Evolutionary conservation across 1,140 invertebrate genomes (phyloP), one percentile per base, ranked within the genome.

Genomic region (Halyomorpha halys): DNA sequence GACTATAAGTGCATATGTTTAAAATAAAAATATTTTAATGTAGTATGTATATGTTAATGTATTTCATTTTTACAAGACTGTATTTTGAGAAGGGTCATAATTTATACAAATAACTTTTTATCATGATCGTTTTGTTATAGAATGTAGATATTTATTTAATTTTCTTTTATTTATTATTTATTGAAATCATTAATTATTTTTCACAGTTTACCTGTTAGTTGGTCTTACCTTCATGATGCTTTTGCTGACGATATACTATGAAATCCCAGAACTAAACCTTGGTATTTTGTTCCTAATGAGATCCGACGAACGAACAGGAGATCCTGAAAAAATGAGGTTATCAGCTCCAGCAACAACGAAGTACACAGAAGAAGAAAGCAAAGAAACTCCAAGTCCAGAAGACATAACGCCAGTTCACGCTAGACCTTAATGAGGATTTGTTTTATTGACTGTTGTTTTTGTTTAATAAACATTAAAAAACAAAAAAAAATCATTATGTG

Each of bases 201-300:
- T 78, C 80, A 59, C 78, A 89, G 87, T 79, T 67, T 92, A 90
- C 74, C 76, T 91, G 13, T 75, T 91, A 62, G 68, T 87, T 63
- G 90, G 89, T 2, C 78, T 93, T 34, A 85, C 86, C n/a, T 86
- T 87, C 74, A 84, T 91, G 78, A 89, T 91, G 85, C 75, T 91
- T 60, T 81, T 86, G 1, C 74, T 92, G 67, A 87, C 87, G 0
- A 84, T 91, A 2, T 86, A 91, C 74, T 90, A 91, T 74, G 89
- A 91, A 71, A 90, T 92, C 66, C 90, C 89, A 13, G 87, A 92
- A 77, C 77, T 92, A 67, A 91, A 92, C 73, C 75, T 92, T 30
- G 87, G 87, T 56, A 79, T 84, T 49, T 80, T 89, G 34, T 90
- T 91, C 72, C 81, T 86, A 64, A 78, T 86, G 34, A 80, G 82